These are phyloP conservation scores for Vanacampus margaritifer DNA, from an alignment of 2,113 vertebrate genomes.

Conservation along the genomic window DNA sequence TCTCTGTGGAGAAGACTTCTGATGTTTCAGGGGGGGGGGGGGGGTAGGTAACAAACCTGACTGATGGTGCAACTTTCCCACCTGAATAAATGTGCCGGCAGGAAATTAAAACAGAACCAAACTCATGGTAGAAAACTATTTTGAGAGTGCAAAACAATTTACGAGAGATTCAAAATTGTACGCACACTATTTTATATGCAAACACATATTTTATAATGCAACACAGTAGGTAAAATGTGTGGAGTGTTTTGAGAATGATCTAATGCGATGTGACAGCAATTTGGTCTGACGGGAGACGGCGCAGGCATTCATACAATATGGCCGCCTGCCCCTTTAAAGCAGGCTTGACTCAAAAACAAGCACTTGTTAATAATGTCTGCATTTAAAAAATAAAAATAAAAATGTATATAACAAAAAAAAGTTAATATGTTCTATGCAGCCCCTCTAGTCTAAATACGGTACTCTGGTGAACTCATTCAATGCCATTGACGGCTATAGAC, in stretches of 20 bases:
- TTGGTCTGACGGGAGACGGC: background rate
- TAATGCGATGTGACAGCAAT: constrained; percentile 13
- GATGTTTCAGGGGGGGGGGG: no score
- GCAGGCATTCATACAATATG: background rate
- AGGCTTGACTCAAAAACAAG: background rate
- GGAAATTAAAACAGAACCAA: constrained; percentile 47
- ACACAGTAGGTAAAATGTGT: background rate
- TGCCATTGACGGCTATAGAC: no score
- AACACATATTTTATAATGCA: background rate
- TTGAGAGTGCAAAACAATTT: constrained; percentile 26
- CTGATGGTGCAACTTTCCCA: constrained; percentile 53
- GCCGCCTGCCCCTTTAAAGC: background rate
- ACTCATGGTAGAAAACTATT: constrained; percentile 34
- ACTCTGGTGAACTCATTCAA: no score
- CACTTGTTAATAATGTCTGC: background rate
- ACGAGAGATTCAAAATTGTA: constrained; percentile 15
- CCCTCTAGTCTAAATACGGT: no score
- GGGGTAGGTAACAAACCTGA: no score
- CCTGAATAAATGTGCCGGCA: constrained; percentile 43
- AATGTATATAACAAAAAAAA: no score
- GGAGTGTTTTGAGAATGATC: constrained; percentile 3
- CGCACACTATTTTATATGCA: constrained; percentile 6
- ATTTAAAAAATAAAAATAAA: no score
- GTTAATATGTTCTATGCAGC: no score
- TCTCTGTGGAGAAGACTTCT: no score